Evolutionary conservation across 2,113 vertebrate genomes (phyloP).

Genomic region (Zootoca vivipara): DNA sequence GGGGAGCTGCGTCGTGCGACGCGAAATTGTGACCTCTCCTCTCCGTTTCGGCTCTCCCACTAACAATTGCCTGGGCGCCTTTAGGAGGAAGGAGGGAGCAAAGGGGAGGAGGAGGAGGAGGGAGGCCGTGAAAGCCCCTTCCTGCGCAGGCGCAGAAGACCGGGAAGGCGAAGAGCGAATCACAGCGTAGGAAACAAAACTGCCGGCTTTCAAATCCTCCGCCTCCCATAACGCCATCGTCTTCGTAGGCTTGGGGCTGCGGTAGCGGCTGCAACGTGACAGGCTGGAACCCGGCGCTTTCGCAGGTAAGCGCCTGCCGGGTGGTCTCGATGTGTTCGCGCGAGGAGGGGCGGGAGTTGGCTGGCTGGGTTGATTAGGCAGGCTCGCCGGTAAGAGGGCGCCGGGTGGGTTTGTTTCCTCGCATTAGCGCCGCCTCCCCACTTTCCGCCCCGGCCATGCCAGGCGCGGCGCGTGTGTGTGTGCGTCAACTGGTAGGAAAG

Average conservation of each 20-base stretch:
- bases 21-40: not conserved
- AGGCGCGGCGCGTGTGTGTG: not conserved
- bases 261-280: constrained; percentile 16
- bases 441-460: not conserved
- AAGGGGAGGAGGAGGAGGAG: not conserved
- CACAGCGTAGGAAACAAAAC: constrained; percentile 66
- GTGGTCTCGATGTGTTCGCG: not conserved
- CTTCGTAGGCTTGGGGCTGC: constrained; percentile 33
- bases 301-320: not conserved
- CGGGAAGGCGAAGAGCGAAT: constrained; percentile 62
- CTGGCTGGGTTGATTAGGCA: constrained; percentile 30
- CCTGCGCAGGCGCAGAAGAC: constrained; percentile 42
- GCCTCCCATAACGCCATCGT: constrained; percentile 69
- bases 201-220: constrained; percentile 81
- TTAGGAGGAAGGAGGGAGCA: not conserved
- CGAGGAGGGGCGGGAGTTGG: not conserved
- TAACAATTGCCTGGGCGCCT: constrained; percentile 63
- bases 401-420: not conserved
- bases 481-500: not conserved
- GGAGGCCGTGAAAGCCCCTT: not conserved
- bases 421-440: no score
- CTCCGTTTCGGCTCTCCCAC: constrained; percentile 36
- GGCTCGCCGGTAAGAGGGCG: not conserved
- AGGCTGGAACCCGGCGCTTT: not conserved
- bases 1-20: rapidly evolving